Evolutionary conservation across 2,888 invertebrate species (phyloP), one percentile per base, ranked within the genome.

Genomic region (Rhorus exstirpatorius): DNA sequence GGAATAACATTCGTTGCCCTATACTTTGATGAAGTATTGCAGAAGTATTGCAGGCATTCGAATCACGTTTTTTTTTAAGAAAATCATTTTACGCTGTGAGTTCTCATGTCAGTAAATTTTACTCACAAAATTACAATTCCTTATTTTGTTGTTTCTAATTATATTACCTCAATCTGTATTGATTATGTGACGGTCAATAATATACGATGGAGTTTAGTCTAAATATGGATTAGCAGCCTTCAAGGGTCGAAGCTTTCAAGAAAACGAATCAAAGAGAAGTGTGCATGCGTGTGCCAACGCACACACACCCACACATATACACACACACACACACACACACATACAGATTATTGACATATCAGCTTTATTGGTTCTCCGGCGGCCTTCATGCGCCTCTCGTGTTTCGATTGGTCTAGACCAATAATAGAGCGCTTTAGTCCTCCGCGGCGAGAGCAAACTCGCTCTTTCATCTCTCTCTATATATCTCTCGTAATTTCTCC

Each of bases 391-490:
- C 53, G 75, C 75, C 83, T 79, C 83, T 79, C 79, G 71, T 83
- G 79, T 83, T 79, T 83, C 83, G 79, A 83, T 83, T 83, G 79
- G 83, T 83, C 83, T 83, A 83, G 83, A 83, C 83, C 79, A 83
- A 83, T 76, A 76, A 76, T 83, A 83, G 79, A 83, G 75, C 75
- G 75, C 79, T 79, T 71, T 61, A 76, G 49, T 51, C 79, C 75
- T 51, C 79, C 75, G 70, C 83, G 68, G 68, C 68, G 79, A 83
- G 75, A 60, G 83, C 79, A 83, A 75, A 79, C 79, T 85, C 84
- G 75, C 79, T 78, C 84, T 78, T 79, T 58, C 21, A 58, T 53
- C 53, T 53, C 26, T 31, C 61, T 84, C 79, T 81, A 60, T 68
- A 77, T 84, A 81, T 77, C 79, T 81, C 85, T 79, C 83, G 24